Conservation (phyloP, 2,113 vertebrate genomes). For the Cryptotis parvus region DNA sequence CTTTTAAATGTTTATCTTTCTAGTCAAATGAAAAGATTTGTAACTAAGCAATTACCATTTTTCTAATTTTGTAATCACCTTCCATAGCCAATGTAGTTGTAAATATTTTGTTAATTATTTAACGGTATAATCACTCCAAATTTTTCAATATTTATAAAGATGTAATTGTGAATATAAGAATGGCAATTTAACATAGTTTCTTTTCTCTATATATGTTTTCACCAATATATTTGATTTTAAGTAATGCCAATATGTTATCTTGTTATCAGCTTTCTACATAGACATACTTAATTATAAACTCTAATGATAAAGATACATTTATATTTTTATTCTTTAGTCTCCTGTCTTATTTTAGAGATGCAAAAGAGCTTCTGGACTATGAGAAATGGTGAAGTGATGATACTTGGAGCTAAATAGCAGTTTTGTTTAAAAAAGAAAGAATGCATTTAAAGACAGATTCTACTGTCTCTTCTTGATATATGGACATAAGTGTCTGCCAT, state of each 20-base stretch:
- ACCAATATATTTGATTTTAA: neutral
- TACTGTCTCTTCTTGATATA: neutral
- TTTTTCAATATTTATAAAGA: conserved; percentile 1
- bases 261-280: neutral
- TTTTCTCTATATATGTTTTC: neutral
- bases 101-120: conserved; percentile 33
- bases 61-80: neutral
- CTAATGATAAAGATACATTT: conserved; percentile 29
- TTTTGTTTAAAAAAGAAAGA: too few species aligned
- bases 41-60: neutral
- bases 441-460: neutral
- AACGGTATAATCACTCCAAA: neutral
- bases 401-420: neutral
- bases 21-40: neutral
- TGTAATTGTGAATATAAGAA: neutral
- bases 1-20: conserved; percentile 18
- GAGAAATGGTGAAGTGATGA: neutral
- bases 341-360: neutral
- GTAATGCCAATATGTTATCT: neutral
- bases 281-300: neutral
- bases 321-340: neutral
- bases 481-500: neutral
- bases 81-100: neutral
- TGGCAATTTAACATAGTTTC: neutral
- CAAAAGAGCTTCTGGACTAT: neutral